Evolutionary conservation across 2,113 vertebrate genomes (phyloP).

Genomic region (Pelodiscus sinensis): DNA sequence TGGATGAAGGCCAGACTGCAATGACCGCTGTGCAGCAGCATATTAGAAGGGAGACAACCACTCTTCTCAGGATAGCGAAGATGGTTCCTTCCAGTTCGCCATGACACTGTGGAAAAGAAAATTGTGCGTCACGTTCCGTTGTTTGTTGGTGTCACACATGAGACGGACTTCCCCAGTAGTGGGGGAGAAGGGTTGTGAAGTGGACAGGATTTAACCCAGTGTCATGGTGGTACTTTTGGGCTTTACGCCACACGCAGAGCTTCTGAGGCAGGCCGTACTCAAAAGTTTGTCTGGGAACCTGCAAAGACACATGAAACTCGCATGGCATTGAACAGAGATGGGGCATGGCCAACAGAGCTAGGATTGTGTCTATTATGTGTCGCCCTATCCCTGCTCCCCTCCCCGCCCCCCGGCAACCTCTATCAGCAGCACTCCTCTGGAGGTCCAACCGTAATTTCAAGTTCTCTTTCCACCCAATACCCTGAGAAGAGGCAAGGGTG

Average conservation of each 20-base stretch:
- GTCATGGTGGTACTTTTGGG: not conserved
- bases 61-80: not conserved
- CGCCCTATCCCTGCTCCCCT: too few relatives aligned
- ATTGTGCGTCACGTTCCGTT: not conserved
- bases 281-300: not conserved
- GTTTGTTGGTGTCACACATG: not conserved
- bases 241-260: not conserved
- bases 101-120: not conserved
- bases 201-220: not conserved
- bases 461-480: not conserved
- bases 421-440: not conserved
- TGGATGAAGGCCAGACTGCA: not conserved
- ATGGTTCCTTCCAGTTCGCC: not conserved
- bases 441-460: not conserved
- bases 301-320: rapidly evolving
- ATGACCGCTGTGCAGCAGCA: not conserved
- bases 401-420: not conserved
- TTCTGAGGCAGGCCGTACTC: not conserved
- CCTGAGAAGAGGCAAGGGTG: rapidly evolving
- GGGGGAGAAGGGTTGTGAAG: not conserved
- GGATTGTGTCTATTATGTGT: not conserved
- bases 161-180: not conserved
- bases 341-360: not conserved
- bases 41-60: not conserved
- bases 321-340: rapidly evolving